phyloP scores from a whole-genome alignment of 2,888 invertebrate genomes.

The Diploptera punctata region DNA sequence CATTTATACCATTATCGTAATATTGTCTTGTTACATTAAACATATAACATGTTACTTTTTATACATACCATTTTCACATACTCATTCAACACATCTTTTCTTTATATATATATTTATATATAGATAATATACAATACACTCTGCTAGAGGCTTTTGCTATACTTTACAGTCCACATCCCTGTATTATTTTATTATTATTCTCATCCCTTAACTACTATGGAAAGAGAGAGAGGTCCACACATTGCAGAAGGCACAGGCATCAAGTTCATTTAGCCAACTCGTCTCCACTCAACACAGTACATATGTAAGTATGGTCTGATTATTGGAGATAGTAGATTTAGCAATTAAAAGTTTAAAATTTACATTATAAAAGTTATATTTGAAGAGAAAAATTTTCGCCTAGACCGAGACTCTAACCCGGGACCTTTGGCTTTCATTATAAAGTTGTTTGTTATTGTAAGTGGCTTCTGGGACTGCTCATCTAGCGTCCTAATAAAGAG shows the following conservation, averaged over 20 bases:
- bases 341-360: too few relatives aligned
- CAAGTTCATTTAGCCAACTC: conserved; percentile 9
- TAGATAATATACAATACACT: conserved; percentile 34
- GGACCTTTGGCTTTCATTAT: too few relatives aligned
- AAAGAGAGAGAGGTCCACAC: conserved; percentile 8
- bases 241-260: conserved; percentile 28
- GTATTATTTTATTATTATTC: not conserved
- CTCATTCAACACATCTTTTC: conserved; percentile 32
- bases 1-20: conserved; percentile 35
- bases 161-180: conserved; percentile 7
- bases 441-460: too few relatives aligned
- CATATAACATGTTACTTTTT: conserved; percentile 35
- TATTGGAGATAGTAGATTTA: too few relatives aligned
- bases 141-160: not conserved
- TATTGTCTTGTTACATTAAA: conserved; percentile 42
- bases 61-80: conserved; percentile 28
- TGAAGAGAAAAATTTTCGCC: too few relatives aligned
- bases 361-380: too few relatives aligned
- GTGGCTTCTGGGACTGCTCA: too few relatives aligned
- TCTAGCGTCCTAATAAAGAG: too few relatives aligned
- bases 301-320: too few relatives aligned
- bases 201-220: not conserved
- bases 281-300: conserved; percentile 8
- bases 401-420: too few relatives aligned
- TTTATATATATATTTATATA: conserved; percentile 31